Base-by-base conservation (phyloP, 2,113 vertebrate species). In the Oncorhynchus tshawytscha region DNA sequence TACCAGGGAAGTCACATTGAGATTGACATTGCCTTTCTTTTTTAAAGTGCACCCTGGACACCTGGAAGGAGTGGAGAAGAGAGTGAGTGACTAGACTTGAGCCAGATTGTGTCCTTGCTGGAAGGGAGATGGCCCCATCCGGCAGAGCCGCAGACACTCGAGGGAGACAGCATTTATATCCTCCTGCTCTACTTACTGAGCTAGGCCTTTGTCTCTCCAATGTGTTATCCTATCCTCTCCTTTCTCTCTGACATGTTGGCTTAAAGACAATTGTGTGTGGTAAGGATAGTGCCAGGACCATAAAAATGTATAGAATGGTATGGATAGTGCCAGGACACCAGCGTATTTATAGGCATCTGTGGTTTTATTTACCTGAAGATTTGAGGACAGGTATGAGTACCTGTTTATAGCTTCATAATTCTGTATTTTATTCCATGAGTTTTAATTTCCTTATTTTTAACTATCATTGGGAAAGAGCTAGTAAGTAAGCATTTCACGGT, bases 51-150 rank as follows among this genome's bases (percentile, higher is more conserved):
- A 4, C 5, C 51, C 16, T 54, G 51, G 39, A 45, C 90, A 78
- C 90, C 91, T 92, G 39, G 6, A 31, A 27, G 60, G 39, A 13
- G 51, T 25, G 51, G 22, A 48, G 16, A 65, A 49, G 25, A 59
- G 48, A 49, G 71, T 31, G 71, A 60, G 51, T 16, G 48, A 16
- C 39, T 25, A 16, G 57, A 25, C 54, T 18, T 12, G 15, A 29
- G 24, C 34, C 25, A 62, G 59, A 62, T 62, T 48, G 18, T 54
- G 24, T 57, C 24, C 45, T 29, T 57, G 70, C 25, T 29, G 13
- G 49, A 57, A 20, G 70, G 51, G 51, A 29, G 27, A 57, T 59
- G 15, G 22, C 7, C 22, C 22, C 15, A 24, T 25, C n/a, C 51
- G 11, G 24, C 27, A 31, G 8, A 18, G 11, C 31, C 25, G 16